Evolutionary conservation across 1,140 invertebrate species (phyloP), one percentile per base, ranked within the genome.

Genomic region (Drosophila arawakana): DNA sequence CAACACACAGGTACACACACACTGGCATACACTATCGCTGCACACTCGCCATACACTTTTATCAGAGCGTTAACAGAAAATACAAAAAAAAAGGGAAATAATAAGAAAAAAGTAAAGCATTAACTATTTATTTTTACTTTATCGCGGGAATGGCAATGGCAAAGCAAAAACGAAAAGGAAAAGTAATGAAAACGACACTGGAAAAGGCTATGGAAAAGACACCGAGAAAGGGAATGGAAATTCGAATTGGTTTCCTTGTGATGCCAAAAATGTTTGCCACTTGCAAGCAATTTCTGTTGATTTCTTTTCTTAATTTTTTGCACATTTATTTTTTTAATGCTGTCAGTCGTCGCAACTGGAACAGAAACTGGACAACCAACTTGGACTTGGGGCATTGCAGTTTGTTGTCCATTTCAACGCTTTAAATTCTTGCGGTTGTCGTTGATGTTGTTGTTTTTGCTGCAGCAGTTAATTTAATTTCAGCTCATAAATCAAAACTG

Each of bases 401-500:
- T 73, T 65, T 76, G 50, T 57, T 75, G 75, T 69, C 47, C 78
- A 86, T 79, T 85, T 85, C 83, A 86, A 76, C 78, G 82, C 82
- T 80, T 86, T 73, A 82, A 86, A 86, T 86, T 86, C 82, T 78
- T 82, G 68, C 61, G 65, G 75, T 58, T 66, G 70, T 65, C 67
- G 73, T 61, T 61, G 58, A 43, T 62, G 50, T n/a, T 66, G 52
- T 34, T 70, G 18, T 21, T 67, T 59, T 60, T 18, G 67, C 57
- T 73, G 73, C 60, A 59, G 73, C 85, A 84, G 79, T 90, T 88
- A 83, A 90, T 91, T 90, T 88, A 88, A 91, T 91, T 90, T 90
- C 80, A 88, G 82, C 88, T 88, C 86, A 90, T 90, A 90, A 90
- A 90, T 90, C 86, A 90, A 90, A 90, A 90, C 80, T 90, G 76